phyloP scores from a whole-genome alignment of 1,140 invertebrate genomes.

The Drosophila miranda region DNA sequence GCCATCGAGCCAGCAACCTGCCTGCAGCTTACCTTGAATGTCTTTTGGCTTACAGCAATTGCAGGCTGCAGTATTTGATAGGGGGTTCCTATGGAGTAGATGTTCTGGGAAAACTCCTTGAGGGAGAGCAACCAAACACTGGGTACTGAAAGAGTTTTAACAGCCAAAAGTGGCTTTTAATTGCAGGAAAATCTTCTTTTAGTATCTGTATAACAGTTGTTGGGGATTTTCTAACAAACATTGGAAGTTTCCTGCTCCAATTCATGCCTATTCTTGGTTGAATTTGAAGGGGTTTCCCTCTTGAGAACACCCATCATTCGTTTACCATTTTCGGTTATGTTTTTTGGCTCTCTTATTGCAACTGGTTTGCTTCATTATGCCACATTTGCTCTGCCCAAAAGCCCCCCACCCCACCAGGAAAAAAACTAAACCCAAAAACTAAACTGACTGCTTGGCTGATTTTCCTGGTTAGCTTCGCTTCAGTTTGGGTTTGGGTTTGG shows the following conservation, averaged over 20 bases:
- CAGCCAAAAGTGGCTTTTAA: neutral
- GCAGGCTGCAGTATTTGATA: conserved; percentile 41
- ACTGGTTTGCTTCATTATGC: conserved; percentile 54
- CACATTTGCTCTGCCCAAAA: conserved; percentile 40
- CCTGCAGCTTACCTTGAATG: conserved; percentile 58
- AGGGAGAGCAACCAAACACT: too few relatives aligned
- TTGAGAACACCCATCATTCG: too few relatives aligned
- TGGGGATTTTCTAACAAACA: too few relatives aligned
- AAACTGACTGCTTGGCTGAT: conserved; percentile 51
- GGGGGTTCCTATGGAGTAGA: conserved; percentile 1
- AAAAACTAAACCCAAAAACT: conserved; percentile 34
- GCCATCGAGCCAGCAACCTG: conserved; percentile 13
- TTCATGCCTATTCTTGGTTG: neutral
- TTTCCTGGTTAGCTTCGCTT: conserved; percentile 50
- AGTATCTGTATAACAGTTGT: too few relatives aligned
- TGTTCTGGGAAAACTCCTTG: conserved; percentile 9
- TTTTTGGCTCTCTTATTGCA: conserved; percentile 42
- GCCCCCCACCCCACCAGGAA: neutral
- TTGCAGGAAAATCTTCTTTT: neutral
- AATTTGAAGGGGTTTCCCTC: neutral
- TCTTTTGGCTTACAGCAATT: conserved; percentile 49
- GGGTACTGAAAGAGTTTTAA: neutral
- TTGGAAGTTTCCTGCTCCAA: too few relatives aligned
- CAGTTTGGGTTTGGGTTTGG: conserved; percentile 16
- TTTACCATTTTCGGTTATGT: conserved; percentile 29